These are phyloP conservation scores for Drosophila ficusphila DNA, from an alignment of 1,140 invertebrate species.

Conservation along the genomic window DNA sequence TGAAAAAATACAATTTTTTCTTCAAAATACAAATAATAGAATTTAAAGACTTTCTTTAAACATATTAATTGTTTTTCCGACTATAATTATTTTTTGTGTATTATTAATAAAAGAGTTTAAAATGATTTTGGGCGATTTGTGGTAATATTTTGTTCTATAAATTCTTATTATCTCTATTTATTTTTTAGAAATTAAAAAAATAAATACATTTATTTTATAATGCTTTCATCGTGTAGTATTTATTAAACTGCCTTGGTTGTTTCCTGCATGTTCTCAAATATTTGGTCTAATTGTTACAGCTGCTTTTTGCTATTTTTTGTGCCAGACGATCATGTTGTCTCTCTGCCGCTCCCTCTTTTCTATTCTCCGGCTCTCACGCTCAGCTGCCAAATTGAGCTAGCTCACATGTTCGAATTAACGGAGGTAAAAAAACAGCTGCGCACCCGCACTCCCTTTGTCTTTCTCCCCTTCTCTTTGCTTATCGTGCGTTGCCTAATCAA, in stretches of 20 bases:
- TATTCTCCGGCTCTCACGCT: not conserved
- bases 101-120: no score
- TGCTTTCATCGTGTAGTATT: not conserved
- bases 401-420: slow-evolving; percentile 40
- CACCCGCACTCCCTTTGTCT: slow-evolving; percentile 10
- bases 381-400: slow-evolving; percentile 24
- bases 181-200: no score
- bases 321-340: slow-evolving; percentile 26
- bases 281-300: slow-evolving; percentile 38
- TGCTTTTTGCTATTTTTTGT: slow-evolving; percentile 7
- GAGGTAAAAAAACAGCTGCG: slow-evolving; percentile 61
- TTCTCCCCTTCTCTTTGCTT: slow-evolving; percentile 20
- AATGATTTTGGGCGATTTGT: no score
- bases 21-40: no score
- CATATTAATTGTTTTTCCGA: no score
- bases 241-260: no score
- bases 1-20: no score
- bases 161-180: no score
- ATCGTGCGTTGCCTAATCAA: slow-evolving; percentile 68
- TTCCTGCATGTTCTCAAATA: not conserved
- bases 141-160: no score
- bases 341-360: slow-evolving; percentile 2
- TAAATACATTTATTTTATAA: not conserved
- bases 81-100: no score
- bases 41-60: no score